These are phyloP conservation scores for Melanerpes aurifrons DNA, from an alignment of 2,113 vertebrate genomes.

Conservation along the genomic window DNA sequence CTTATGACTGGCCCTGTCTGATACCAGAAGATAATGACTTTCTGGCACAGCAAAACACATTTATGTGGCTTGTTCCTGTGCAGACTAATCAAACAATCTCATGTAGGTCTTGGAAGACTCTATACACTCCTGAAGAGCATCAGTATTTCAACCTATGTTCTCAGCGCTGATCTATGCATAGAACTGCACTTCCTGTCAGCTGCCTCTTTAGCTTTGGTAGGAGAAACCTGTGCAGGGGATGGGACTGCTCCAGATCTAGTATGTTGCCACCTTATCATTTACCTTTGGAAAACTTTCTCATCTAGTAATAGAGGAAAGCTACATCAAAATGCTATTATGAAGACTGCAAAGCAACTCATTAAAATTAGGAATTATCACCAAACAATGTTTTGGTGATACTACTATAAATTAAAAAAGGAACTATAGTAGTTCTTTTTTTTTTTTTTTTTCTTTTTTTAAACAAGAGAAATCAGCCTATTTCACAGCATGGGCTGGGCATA, in stretches of 20 bases:
- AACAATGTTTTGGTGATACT: not conserved
- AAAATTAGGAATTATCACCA: not conserved
- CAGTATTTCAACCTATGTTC: not conserved
- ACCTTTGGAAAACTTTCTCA: not conserved
- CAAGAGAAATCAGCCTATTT: not conserved
- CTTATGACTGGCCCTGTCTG: not conserved
- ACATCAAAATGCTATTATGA: not conserved
- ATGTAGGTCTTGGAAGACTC: not conserved
- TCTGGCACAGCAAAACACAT: not conserved
- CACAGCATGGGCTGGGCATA: not conserved
- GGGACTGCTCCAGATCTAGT: not conserved
- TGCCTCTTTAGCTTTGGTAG: not conserved
- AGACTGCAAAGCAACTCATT: not conserved
- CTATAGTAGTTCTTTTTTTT: not conserved
- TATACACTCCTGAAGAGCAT: not conserved
- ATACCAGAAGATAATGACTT: not conserved
- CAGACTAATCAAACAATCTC: not conserved
- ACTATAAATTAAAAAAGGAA: not conserved
- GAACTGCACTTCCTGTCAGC: not conserved
- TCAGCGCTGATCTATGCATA: not conserved
- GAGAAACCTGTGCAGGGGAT: not conserved
- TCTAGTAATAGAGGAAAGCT: not conserved
- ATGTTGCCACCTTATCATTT: not conserved
- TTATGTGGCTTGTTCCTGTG: not conserved
- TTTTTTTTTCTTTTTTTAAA: not conserved